phyloP scores from a whole-genome alignment of 2,888 invertebrate species.

The Sepiola atlantica region DNA sequence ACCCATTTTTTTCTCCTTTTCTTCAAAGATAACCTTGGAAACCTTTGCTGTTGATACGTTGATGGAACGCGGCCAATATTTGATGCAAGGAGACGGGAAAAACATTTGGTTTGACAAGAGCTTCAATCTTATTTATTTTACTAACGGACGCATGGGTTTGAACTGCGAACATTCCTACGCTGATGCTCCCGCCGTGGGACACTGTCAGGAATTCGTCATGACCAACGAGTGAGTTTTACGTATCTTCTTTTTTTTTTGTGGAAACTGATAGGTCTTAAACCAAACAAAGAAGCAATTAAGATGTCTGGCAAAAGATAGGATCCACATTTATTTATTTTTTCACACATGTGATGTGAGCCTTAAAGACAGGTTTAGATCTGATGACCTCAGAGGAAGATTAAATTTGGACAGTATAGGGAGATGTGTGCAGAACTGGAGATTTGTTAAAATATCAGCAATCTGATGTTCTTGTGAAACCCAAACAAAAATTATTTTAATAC shows the following conservation, averaged over 20 bases:
- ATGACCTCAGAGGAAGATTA: too few species aligned
- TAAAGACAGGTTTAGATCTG: too few species aligned
- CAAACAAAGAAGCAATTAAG: background rate
- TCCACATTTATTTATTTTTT: too few species aligned
- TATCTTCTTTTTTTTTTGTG: background rate
- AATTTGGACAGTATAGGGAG: too few species aligned
- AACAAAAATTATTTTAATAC: too few species aligned
- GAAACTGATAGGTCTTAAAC: background rate
- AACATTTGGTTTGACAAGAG: constrained; percentile 77
- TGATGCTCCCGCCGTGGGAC: constrained; percentile 77
- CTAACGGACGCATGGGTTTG: constrained; percentile 75
- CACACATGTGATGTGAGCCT: too few species aligned
- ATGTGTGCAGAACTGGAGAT: too few species aligned
- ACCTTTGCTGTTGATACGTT: constrained; percentile 66
- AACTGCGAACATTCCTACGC: constrained; percentile 77
- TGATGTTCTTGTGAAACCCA: too few species aligned
- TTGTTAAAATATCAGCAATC: too few species aligned
- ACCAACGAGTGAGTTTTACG: constrained; percentile 75
- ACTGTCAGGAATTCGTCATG: constrained; percentile 75
- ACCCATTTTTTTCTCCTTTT: background rate
- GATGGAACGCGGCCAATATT: constrained; percentile 71
- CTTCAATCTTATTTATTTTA: constrained; percentile 74
- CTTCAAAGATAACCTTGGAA: constrained; percentile 70
- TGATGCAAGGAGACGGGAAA: constrained; percentile 75
- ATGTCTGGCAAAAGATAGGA: background rate